Evolutionary conservation across 2,113 vertebrate species (phyloP).

Genomic region (Otus sunia): DNA sequence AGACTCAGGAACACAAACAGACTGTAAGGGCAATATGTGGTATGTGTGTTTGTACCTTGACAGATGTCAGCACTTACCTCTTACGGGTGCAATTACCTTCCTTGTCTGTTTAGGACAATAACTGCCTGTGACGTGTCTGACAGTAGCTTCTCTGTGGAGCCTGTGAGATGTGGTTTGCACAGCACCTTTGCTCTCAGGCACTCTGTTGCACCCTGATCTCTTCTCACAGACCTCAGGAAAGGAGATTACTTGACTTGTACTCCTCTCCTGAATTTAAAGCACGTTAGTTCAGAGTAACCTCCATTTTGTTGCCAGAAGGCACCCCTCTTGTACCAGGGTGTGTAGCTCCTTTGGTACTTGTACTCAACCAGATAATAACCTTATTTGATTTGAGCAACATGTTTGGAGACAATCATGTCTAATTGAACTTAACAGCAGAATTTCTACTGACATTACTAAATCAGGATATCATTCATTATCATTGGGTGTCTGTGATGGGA

Average conservation of each 20-base stretch:
- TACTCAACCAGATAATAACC: not conserved
- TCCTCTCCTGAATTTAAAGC: not conserved
- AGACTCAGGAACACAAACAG: not conserved
- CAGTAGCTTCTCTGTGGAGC: not conserved
- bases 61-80: not conserved
- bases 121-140: not conserved
- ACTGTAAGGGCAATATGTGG: not conserved
- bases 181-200: not conserved
- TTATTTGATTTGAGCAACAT: not conserved
- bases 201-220: not conserved
- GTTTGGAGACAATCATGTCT: not conserved
- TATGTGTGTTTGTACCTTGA: not conserved
- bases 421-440: not conserved
- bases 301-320: not conserved
- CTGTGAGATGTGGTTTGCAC: not conserved
- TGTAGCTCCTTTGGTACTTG: not conserved
- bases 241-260: not conserved
- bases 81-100: not conserved
- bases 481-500: not conserved
- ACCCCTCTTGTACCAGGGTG: not conserved
- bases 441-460: not conserved
- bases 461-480: not conserved
- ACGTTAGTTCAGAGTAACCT: not conserved
- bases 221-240: not conserved
- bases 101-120: not conserved